Base-by-base conservation (phyloP, 2,113 vertebrate genomes). In the Platichthys stellatus region DNA sequence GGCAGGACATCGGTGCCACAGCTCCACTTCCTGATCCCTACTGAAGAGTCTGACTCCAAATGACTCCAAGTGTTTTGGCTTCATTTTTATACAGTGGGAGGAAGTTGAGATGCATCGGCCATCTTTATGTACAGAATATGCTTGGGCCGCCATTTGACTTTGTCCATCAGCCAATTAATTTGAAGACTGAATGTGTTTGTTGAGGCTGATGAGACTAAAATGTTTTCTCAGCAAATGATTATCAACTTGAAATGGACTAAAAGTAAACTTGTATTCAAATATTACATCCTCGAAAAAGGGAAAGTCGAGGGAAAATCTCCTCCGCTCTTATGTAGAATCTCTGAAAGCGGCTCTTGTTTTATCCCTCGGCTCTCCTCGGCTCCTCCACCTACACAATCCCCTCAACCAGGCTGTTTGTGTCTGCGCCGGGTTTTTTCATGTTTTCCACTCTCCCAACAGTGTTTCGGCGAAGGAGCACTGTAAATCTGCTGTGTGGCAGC, bases 321-420 rank as follows among this genome's bases (percentile, higher is more conserved):
- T 53, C 59, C 59, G 23, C 64, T 20, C 54, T 76, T 53, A 21
- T 38, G 56, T 35, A 35, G 51, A 12, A 38, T 60, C 83, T 76
- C 87, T 83, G 75, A 75, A 76, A 84, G 76, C 70, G 14, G 18
- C 53, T 81, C 68, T 74, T 57, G 74, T 83, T 83, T 82, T 43
- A 82, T 83, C 78, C 75, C 65, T 76, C 62, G 70, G 57, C 74
- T 84, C 15, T 64, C 45, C 77, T 76, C 17, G 67, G 54, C 72
- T 81, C 45, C 72, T 69, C 84, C 87, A 78, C 88, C 88, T 81
- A 84, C 88, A 72, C 84, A 84, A 69, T 80, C 74, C 64, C 63
- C 84, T 83, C 78, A 60, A 28, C 63, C 77, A 24, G 67, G 68
- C 61, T 76, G 53, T 67, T 76, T 82, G 64, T 69, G 72, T 80